These are phyloP conservation scores for Thomomys bottae DNA, from an alignment of 2,113 vertebrate species.

Conservation along the genomic window DNA sequence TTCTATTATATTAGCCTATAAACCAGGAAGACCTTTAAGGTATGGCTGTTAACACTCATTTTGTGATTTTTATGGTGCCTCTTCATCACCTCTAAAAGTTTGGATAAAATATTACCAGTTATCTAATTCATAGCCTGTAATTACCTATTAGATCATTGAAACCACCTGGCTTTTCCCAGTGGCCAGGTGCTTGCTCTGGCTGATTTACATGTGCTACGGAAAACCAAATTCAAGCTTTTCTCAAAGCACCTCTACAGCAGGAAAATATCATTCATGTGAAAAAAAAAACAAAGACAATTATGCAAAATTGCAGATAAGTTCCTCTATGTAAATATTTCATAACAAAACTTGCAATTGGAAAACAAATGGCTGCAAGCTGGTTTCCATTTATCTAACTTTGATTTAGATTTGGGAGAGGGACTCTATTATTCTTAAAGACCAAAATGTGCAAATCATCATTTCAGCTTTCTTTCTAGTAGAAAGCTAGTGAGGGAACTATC, in stretches of 20 bases:
- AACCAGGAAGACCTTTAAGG: background rate
- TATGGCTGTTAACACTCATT: background rate
- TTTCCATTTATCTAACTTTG: background rate
- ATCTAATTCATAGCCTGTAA: conserved; percentile 30
- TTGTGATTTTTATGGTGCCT: background rate
- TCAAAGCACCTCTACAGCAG: conserved; percentile 40
- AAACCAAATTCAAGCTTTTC: conserved; percentile 48
- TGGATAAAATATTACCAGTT: conserved; percentile 27
- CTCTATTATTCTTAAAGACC: background rate
- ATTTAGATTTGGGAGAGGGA: background rate
- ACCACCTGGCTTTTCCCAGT: background rate
- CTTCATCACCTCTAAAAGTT: background rate
- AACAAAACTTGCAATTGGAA: conserved; percentile 17
- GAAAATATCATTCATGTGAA: background rate
- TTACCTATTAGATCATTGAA: conserved; percentile 13
- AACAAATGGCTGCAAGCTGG: background rate
- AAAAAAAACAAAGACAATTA: conserved; percentile 26
- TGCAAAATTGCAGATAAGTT: background rate
- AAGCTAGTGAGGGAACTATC: background rate
- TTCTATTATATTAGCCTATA: background rate
- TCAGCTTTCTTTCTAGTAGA: background rate
- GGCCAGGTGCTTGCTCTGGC: background rate
- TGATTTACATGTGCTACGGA: conserved; percentile 36
- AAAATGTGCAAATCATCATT: background rate
- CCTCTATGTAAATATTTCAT: background rate